Evolutionary conservation across 2,888 invertebrate genomes (phyloP).

Genomic region (Mantis religiosa): DNA sequence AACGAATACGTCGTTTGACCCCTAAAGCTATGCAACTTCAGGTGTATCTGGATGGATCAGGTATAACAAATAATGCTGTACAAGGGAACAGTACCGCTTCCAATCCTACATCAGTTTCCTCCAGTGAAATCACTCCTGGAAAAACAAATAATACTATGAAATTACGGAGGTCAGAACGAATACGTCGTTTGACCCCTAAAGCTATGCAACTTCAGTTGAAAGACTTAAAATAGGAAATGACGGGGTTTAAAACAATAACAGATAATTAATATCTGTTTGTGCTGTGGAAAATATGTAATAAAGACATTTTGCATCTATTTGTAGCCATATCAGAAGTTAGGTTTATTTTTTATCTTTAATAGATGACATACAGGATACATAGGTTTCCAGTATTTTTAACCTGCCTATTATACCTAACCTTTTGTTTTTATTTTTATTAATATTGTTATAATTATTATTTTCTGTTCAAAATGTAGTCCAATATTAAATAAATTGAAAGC

Average conservation of each 20-base stretch:
- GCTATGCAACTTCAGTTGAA: not conserved
- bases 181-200: not conserved
- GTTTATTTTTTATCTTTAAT: not conserved
- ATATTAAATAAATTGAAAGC: not conserved
- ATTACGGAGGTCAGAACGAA: constrained; percentile 9
- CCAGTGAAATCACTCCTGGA: not conserved
- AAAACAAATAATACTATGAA: constrained; percentile 4
- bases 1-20: constrained; percentile 12
- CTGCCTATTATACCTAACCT: not conserved
- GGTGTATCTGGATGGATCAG: not conserved
- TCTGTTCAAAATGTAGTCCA: not conserved
- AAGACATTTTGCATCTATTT: not conserved
- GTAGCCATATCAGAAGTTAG: not conserved
- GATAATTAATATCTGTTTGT: constrained; percentile 1
- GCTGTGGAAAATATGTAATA: not conserved
- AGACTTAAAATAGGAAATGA: not conserved
- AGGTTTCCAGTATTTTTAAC: not conserved
- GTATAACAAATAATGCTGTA: not conserved
- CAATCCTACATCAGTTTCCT: not conserved
- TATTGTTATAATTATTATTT: no score
- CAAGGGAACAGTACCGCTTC: not conserved
- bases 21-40: not conserved
- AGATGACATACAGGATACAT: not conserved
- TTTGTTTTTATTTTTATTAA: not conserved
- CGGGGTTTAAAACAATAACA: not conserved